phyloP scores from a whole-genome alignment of 2,888 invertebrate genomes.

The Lochmaea crataegi region DNA sequence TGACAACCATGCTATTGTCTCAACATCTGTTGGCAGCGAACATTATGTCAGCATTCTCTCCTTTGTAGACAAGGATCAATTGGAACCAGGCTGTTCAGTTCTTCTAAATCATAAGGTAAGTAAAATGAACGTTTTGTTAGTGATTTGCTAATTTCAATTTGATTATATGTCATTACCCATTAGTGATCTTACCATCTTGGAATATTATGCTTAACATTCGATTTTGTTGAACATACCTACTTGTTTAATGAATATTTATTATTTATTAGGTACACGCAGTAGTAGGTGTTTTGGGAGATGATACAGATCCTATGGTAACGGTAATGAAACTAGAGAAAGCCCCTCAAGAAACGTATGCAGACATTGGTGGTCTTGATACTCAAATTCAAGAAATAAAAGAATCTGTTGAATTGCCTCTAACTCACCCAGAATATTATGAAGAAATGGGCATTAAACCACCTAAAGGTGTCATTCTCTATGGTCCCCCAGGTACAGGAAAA shows the following conservation, averaged over 20 bases:
- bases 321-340: constrained; percentile 99
- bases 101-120: constrained; percentile 99
- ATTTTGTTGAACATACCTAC: neutral
- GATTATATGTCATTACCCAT: neutral
- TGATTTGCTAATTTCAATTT: neutral
- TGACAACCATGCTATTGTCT: constrained; percentile 99
- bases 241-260: neutral
- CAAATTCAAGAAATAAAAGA: constrained; percentile 99
- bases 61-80: constrained; percentile 99
- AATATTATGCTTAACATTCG: too few relatives aligned
- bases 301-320: constrained; percentile 99
- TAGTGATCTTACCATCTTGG: too few relatives aligned
- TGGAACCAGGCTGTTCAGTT: constrained; percentile 99
- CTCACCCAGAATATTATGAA: constrained; percentile 99
- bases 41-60: constrained; percentile 99
- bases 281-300: constrained; percentile 92
- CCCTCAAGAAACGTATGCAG: constrained; percentile 99
- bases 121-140: constrained; percentile 89
- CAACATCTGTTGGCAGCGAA: constrained; percentile 98
- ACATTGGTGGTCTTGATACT: constrained; percentile 96
- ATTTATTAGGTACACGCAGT: constrained; percentile 86
- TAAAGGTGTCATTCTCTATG: constrained; percentile 98
- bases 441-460: constrained; percentile 99
- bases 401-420: constrained; percentile 97
- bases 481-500: constrained; percentile 98